Conservation (phyloP, 2,113 vertebrate species). For the Sapayoa aenigma region DNA sequence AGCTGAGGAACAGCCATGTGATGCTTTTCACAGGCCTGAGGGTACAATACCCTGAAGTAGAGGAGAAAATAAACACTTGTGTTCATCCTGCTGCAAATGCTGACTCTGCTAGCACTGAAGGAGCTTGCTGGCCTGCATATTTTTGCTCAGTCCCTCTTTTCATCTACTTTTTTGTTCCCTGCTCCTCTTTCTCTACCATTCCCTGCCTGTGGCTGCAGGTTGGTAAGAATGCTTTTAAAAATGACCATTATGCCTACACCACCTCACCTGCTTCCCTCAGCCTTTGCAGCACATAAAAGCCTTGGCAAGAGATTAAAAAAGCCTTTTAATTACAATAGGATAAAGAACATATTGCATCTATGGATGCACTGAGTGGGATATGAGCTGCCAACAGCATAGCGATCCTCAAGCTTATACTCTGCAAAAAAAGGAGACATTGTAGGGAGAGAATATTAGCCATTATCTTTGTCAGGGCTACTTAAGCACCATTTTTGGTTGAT, state of each 20-base stretch:
- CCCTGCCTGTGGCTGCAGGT: neutral
- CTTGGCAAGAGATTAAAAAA: neutral
- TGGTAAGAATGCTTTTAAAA: neutral
- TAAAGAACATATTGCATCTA: neutral
- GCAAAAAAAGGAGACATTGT: constrained; percentile 63
- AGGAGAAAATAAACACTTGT: neutral
- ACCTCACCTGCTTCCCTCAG: neutral
- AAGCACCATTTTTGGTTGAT: constrained; percentile 40
- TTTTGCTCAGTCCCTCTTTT: neutral
- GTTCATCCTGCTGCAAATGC: neutral
- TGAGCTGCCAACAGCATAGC: constrained; percentile 66
- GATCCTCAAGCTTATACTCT: constrained; percentile 46
- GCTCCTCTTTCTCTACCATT: neutral
- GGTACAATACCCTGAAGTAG: neutral
- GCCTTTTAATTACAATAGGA: neutral
- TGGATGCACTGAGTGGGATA: constrained; percentile 51
- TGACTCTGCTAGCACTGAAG: neutral
- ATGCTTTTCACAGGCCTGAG: neutral
- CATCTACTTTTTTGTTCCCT: neutral
- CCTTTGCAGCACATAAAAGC: neutral
- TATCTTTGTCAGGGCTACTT: constrained; percentile 23
- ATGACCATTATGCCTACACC: neutral
- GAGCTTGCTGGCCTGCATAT: neutral
- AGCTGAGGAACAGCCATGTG: rapidly evolving
- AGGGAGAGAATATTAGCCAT: constrained; percentile 7